These are phyloP conservation scores for Miichthys miiuy DNA, from an alignment of 2,797 vertebrate genomes.

Conservation along the genomic window DNA sequence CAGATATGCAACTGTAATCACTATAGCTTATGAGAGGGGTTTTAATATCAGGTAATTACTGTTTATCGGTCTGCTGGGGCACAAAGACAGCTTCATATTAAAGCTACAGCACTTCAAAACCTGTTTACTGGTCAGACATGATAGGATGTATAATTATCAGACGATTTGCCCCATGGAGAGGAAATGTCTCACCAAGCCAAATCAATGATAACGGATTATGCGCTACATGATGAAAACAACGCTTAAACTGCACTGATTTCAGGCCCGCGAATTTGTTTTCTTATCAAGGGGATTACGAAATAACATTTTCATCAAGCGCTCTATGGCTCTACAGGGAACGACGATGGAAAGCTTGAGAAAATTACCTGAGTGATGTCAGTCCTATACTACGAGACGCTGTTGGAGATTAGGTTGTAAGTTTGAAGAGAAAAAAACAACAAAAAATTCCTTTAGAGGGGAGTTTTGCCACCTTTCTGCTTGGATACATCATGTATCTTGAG, in stretches of 20 bases:
- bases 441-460: background rate
- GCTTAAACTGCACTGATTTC: slow-evolving; percentile 51
- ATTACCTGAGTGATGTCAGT: slow-evolving; percentile 46
- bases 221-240: slow-evolving; percentile 42
- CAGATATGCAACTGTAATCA: slow-evolving; percentile 61
- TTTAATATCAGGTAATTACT: slow-evolving; percentile 73
- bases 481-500: background rate
- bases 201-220: slow-evolving; percentile 59
- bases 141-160: slow-evolving; percentile 61
- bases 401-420: slow-evolving; percentile 20
- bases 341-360: slow-evolving; percentile 19
- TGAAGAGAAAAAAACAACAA: background rate
- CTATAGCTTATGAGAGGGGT: slow-evolving; percentile 51
- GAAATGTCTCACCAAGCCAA: slow-evolving; percentile 51
- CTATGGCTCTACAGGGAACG: slow-evolving; percentile 38
- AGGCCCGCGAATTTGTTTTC: slow-evolving; percentile 53
- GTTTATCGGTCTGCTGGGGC: slow-evolving; percentile 65
- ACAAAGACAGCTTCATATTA: slow-evolving; percentile 45
- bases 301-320: slow-evolving; percentile 47
- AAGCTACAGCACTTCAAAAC: slow-evolving; percentile 59
- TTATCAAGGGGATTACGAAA: slow-evolving; percentile 53
- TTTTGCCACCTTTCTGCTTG: background rate
- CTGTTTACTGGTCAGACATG: slow-evolving; percentile 68
- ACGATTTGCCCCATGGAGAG: slow-evolving; percentile 54
- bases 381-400: slow-evolving; percentile 14